Conservation (phyloP, 2,888 invertebrate species). For the Orthonevra nobilis region DNA sequence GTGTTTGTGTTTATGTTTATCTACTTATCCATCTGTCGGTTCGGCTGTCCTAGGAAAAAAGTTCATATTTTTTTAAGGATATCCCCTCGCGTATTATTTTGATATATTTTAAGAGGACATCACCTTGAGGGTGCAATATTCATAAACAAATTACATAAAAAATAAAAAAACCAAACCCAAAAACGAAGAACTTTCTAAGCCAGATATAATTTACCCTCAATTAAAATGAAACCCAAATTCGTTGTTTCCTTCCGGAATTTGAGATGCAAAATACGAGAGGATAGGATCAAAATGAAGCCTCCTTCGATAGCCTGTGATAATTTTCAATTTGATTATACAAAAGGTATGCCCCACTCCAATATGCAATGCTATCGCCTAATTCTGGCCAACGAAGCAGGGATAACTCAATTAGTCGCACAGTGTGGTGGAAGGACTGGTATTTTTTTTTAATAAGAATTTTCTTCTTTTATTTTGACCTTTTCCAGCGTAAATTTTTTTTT, state of each 20-base stretch:
- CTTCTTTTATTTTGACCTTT: constrained; percentile 41
- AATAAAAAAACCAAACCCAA: too few species aligned
- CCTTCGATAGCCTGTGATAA: constrained; percentile 59
- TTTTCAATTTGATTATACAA: constrained; percentile 66
- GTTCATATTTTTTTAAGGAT: not conserved
- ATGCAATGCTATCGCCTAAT: constrained; percentile 59
- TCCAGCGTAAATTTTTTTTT: constrained; percentile 15
- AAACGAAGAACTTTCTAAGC: constrained; percentile 16
- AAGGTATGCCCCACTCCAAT: constrained; percentile 24
- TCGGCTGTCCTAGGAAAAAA: constrained; percentile 6
- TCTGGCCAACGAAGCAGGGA: constrained; percentile 51
- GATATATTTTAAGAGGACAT: constrained; percentile 38
- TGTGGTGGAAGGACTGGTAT: constrained; percentile 14
- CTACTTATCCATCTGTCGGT: constrained; percentile 7
- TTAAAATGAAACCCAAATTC: constrained; percentile 54
- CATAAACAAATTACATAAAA: constrained; percentile 1
- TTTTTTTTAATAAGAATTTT: constrained; percentile 9
- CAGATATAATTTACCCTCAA: constrained; percentile 53
- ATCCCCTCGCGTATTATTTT: constrained; percentile 23
- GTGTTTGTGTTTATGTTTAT: constrained; percentile 19
- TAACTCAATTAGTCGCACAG: constrained; percentile 64
- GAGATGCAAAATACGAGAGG: constrained; percentile 51
- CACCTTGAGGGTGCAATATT: constrained; percentile 45
- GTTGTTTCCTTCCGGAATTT: not conserved
- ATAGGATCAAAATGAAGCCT: constrained; percentile 52